Evolutionary conservation across 2,113 vertebrate species (phyloP).

Genomic region (Hemiscyllium ocellatum): DNA sequence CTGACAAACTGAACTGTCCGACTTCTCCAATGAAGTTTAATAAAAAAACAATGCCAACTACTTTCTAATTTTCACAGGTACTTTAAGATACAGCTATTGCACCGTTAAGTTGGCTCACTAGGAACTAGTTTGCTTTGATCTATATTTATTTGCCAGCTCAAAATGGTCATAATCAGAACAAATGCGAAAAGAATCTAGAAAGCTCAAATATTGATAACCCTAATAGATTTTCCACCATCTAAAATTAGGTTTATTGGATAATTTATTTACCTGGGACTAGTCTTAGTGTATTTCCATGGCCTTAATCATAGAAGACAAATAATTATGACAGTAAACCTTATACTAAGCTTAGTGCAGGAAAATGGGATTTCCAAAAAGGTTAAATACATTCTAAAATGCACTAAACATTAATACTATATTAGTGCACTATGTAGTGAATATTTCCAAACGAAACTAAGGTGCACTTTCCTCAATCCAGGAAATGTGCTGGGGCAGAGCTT

Average conservation of each 20-base stretch:
- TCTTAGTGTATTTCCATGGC: not conserved
- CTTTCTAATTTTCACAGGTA: not conserved
- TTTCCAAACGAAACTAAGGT: not conserved
- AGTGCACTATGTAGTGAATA: not conserved
- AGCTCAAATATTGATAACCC: not conserved
- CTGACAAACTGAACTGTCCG: not conserved
- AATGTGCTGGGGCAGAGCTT: not conserved
- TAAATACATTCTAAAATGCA: not conserved
- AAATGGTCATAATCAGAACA: not conserved
- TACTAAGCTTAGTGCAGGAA: not conserved
- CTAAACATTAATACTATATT: not conserved
- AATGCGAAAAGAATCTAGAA: not conserved
- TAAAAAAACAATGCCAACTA: not conserved
- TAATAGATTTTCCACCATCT: not conserved
- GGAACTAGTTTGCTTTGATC: not conserved
- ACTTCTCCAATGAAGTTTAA: not conserved
- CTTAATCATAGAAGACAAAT: not conserved
- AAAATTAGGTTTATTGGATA: not conserved
- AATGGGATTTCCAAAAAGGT: conserved; percentile 1
- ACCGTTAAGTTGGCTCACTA: not conserved
- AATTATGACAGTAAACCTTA: not conserved
- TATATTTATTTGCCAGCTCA: not conserved
- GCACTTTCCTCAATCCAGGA: not conserved
- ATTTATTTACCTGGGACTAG: not conserved
- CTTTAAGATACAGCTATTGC: too few relatives aligned